Evolutionary conservation across 2,797 vertebrate genomes (phyloP), one percentile per base, ranked within the genome.

Genomic region (Dendrocincla fuliginosa): DNA sequence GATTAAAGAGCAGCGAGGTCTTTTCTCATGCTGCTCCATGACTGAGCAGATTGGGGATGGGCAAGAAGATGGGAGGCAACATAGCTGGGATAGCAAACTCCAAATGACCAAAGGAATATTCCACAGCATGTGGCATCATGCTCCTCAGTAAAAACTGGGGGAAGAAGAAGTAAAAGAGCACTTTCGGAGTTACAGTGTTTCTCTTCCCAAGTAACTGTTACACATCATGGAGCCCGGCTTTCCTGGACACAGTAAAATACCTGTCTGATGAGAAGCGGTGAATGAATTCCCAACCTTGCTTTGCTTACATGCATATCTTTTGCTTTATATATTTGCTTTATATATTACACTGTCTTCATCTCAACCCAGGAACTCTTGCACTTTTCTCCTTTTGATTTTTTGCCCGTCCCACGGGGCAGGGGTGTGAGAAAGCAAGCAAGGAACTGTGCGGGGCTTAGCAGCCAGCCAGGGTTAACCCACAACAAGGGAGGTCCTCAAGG

Each of bases 131-230:
- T 15, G 20, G 8, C 8, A 7, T 9, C 33, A 3, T 3, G 5
- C 4, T 63, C 20, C 41, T 41, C 13, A 33, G 6, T 9, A 39
- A 84, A 67, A 28, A 22, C 25, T 16, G 18, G 3, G 28, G 9
- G 16, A 82, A 42, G 22, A 81, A 60, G 19, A 18, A 47, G 15
- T 9, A 30, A 63, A 17, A 24, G 5, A 22, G 8, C 35, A 64
- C 4, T 12, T 59, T 28, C 1, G 2, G 20, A 59, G 3, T 11
- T 5, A 33, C 0, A 1, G 24, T 0, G 0, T 42, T 46, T 73
- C 41, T 39, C n/a, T 39, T 64, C 32, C 16, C 41, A 76, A n/a
- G 32, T 15, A 32, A 46, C 11, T 16, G 10, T 8, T 41, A 25
- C 0, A 7, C 2, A 6, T 2, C 1, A 30, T 2, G 5, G 5